Base-by-base conservation (phyloP, 2,797 vertebrate species). In the Alca torda region DNA sequence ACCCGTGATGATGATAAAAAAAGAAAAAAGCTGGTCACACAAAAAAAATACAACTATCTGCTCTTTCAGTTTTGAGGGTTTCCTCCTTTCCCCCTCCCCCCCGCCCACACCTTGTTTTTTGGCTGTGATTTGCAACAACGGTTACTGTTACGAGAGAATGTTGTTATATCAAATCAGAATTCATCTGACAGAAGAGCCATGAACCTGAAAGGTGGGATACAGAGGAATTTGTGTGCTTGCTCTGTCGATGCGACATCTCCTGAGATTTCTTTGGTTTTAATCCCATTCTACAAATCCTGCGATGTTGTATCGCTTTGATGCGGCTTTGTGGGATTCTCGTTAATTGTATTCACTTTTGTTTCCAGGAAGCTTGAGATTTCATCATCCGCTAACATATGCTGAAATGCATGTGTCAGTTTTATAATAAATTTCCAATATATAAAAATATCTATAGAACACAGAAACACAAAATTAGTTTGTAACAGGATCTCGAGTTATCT, bases 291-390 rank as follows among this genome's bases (percentile, higher is more conserved):
- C 75, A 91, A 94, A 89, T 89, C 73, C 79, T 39, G 35, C 69
- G 53, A 37, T 56, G 59, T 45, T 33, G 26, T 72, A 81, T 74
- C 5, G 3, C 73, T 93, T 91, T 86, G 90, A 95, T 93, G 93
- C 6, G 4, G 75, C 93, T 95, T 93, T 69, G 75, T 81, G 65
- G 69, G 84, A 85, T 94, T 84, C 93, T 89, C 73, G 86, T 93
- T 96, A 96, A 91, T 89, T 76, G 57, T 23, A 86, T 86, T 90
- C 89, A 41, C 73, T 95, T 81, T 3, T 4, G 84, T 75, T 89
- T 92, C 87, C 87, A 91, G 54, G 76, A 96, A 96, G 89, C 90
- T 72, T 89, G 76, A 91, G 78, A 92, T 94, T 91, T 95, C 93
- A 89, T 95, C 84, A 83, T 92, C 78, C 84, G 61, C 73, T 84